Conservation (phyloP, 2,888 invertebrate genomes). For the Oligia latruncula region DNA sequence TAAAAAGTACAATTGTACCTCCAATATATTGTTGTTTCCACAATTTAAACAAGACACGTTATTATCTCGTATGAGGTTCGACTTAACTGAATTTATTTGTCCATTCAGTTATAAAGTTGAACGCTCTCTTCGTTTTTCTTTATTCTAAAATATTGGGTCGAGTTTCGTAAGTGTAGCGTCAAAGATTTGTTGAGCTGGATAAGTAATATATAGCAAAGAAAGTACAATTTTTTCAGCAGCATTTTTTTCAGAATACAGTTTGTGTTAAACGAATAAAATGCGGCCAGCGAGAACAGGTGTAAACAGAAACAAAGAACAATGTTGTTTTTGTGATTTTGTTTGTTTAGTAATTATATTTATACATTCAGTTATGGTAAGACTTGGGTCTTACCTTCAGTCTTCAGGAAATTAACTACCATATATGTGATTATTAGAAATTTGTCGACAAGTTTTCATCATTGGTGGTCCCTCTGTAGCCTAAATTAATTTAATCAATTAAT, state of each 20-base stretch:
- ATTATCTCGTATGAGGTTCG: constrained; percentile 79
- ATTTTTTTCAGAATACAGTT: background rate
- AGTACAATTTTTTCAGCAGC: too few species aligned
- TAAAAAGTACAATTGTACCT: constrained; percentile 71
- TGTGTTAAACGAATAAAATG: background rate
- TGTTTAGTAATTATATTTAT: background rate
- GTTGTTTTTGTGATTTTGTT: background rate
- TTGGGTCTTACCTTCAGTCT: too few species aligned
- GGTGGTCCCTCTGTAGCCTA: too few species aligned
- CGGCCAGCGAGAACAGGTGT: too few species aligned
- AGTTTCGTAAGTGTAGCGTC: constrained; percentile 82
- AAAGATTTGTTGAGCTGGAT: constrained; percentile 62
- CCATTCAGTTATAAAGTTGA: constrained; percentile 84
- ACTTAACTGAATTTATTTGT: constrained; percentile 84
- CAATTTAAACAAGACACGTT: constrained; percentile 78
- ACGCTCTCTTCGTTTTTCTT: constrained; percentile 73
- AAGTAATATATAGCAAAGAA: constrained; percentile 12
- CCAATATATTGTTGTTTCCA: constrained; percentile 77
- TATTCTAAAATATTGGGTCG: constrained; percentile 77
- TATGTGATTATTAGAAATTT: too few species aligned
- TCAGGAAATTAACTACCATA: too few species aligned
- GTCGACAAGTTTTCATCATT: too few species aligned
- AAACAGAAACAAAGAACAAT: background rate
- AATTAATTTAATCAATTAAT: too few species aligned
- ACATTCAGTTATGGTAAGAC: background rate